phyloP scores from a whole-genome alignment of 1,140 invertebrate genomes.

The Drosophila serrata region DNA sequence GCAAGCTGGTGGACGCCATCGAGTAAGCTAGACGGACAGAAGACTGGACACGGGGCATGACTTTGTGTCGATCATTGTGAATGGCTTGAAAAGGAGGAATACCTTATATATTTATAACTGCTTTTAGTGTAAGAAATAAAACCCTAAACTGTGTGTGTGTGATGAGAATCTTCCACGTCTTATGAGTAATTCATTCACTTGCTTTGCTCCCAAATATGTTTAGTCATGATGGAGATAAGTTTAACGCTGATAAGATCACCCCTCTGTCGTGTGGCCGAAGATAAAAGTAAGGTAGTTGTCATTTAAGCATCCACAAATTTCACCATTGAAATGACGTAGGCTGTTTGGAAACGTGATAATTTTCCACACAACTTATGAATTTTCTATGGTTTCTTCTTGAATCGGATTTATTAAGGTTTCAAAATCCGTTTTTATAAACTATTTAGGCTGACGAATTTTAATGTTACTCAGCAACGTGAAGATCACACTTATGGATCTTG shows the following conservation, averaged over 20 bases:
- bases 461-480: not conserved
- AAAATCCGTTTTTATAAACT: no score
- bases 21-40: constrained; percentile 37
- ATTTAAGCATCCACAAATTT: constrained; percentile 31
- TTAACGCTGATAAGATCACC: constrained; percentile 38
- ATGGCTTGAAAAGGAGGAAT: constrained; percentile 3
- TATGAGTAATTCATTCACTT: constrained; percentile 48
- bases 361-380: no score
- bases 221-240: constrained; percentile 36
- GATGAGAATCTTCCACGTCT: constrained; percentile 18
- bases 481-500: not conserved
- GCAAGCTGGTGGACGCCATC: constrained; percentile 93
- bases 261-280: constrained; percentile 20
- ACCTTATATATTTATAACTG: constrained; percentile 41
- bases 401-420: not conserved
- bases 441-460: not conserved
- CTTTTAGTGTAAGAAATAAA: constrained; percentile 42
- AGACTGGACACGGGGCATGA: constrained; percentile 7
- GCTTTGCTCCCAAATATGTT: constrained; percentile 16
- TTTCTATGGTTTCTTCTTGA: not conserved
- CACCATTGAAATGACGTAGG: constrained; percentile 51
- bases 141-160: constrained; percentile 5
- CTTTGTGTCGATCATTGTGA: constrained; percentile 35
- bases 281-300: constrained; percentile 19
- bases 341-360: not conserved